phyloP scores from a whole-genome alignment of 1,140 invertebrate genomes.

The Drosophila lini region DNA sequence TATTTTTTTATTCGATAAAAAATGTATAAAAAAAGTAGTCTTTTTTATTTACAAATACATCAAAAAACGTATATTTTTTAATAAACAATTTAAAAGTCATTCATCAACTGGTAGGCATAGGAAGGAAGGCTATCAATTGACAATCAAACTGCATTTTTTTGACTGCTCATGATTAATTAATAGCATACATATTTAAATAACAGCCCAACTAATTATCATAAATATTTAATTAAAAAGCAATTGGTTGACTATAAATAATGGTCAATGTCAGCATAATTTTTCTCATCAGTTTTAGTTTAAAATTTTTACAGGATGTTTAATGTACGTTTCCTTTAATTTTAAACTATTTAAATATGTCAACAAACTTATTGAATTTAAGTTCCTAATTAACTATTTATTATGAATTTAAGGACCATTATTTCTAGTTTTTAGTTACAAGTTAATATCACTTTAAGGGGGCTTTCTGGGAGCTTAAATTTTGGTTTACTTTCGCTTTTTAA shows the following conservation, averaged over 20 bases:
- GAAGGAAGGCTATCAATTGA: background rate
- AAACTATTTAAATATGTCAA: too few species aligned
- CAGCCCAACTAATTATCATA: background rate
- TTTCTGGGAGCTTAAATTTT: too few species aligned
- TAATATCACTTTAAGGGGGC: too few species aligned
- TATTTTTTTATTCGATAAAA: too few species aligned
- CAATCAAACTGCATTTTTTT: background rate
- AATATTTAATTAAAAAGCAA: background rate
- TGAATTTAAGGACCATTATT: too few species aligned
- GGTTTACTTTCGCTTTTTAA: too few species aligned
- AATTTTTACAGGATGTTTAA: background rate
- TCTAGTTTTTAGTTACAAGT: background rate
- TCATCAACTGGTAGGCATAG: background rate
- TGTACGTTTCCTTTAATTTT: too few species aligned
- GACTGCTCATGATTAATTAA: background rate
- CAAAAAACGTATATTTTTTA: background rate
- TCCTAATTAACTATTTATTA: too few species aligned
- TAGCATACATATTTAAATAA: background rate
- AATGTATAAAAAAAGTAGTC: too few species aligned
- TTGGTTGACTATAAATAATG: background rate
- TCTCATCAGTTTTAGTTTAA: too few species aligned
- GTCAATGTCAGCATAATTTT: background rate
- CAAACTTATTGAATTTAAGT: too few species aligned
- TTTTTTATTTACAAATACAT: too few species aligned
- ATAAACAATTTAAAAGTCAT: background rate